Percentiles rank a stretch among this genome's conserved stretches.
phyloP scores from a whole-genome alignment of 2,888 invertebrate species.

The Meghimatium bilineatum region DNA sequence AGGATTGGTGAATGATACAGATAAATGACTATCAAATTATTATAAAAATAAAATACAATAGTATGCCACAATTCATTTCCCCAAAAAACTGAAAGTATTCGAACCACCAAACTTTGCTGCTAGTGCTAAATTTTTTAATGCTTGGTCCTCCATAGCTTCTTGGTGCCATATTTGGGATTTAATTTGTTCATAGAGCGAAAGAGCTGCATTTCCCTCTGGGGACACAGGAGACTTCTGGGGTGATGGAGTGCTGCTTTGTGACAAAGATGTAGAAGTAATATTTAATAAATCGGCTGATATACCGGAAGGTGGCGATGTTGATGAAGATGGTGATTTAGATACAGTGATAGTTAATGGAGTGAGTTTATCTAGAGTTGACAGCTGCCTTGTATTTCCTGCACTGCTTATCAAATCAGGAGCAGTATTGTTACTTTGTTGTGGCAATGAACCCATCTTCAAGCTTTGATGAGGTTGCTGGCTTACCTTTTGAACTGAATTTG shows the following conservation, averaged over 20 bases:
- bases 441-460: not conserved
- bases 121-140: constrained; percentile 40
- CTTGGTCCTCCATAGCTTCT: constrained; percentile 48
- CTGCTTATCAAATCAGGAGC: not conserved
- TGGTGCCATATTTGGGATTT: constrained; percentile 42
- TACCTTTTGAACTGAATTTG: not conserved
- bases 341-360: not conserved
- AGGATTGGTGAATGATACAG: not conserved
- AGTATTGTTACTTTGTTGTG: not conserved
- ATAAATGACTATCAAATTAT: not conserved
- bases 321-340: not conserved
- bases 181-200: constrained; percentile 45
- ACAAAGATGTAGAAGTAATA: constrained; percentile 17
- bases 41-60: not conserved
- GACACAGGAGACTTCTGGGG: constrained; percentile 46
- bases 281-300: constrained; percentile 16
- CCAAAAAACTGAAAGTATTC: not conserved
- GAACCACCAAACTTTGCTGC: constrained; percentile 31
- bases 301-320: not conserved
- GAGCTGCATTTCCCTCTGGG: constrained; percentile 26
- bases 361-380: not conserved
- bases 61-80: not conserved
- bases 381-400: not conserved
- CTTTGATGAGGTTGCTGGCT: not conserved
- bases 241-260: constrained; percentile 39